Percentiles rank a stretch among this genome's conserved stretches.
Evolutionary conservation across 2,888 invertebrate genomes (phyloP).

Genomic region (Drosophila meridiana): DNA sequence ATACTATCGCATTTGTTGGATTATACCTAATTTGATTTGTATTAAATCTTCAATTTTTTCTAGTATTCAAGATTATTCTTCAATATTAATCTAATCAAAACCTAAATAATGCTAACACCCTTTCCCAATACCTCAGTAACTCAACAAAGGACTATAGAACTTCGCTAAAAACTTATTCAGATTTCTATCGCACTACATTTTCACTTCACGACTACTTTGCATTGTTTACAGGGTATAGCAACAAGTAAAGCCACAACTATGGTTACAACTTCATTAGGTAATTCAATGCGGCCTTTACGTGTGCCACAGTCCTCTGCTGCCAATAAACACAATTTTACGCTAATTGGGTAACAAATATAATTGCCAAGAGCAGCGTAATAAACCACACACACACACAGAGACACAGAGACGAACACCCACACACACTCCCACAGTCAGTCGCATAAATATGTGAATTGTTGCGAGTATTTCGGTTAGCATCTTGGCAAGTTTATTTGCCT

Average conservation of each 20-base stretch:
- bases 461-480: conserved; percentile 37
- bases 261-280: conserved; percentile 75
- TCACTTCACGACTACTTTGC: neutral
- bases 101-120: too few relatives aligned
- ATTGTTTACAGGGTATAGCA: conserved; percentile 1
- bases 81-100: too few relatives aligned
- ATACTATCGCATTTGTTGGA: too few relatives aligned
- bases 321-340: conserved; percentile 82
- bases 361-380: conserved; percentile 82
- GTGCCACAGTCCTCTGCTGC: conserved; percentile 56
- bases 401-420: conserved; percentile 33
- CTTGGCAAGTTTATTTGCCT: conserved; percentile 38
- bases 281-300: conserved; percentile 62
- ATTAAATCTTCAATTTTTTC: too few relatives aligned
- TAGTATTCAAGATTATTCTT: too few relatives aligned
- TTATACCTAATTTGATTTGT: too few relatives aligned
- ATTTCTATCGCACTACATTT: too few relatives aligned
- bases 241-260: conserved; percentile 59
- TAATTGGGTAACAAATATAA: conserved; percentile 84
- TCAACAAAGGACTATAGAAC: too few relatives aligned
- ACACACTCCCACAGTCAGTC: conserved; percentile 31
- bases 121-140: too few relatives aligned
- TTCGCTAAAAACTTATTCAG: too few relatives aligned
- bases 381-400: conserved; percentile 64
- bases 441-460: conserved; percentile 53